Percentiles rank a stretch among this genome's conserved stretches.
Evolutionary conservation across 2,888 invertebrate genomes (phyloP).

Genomic region (Drosophila emarginata): DNA sequence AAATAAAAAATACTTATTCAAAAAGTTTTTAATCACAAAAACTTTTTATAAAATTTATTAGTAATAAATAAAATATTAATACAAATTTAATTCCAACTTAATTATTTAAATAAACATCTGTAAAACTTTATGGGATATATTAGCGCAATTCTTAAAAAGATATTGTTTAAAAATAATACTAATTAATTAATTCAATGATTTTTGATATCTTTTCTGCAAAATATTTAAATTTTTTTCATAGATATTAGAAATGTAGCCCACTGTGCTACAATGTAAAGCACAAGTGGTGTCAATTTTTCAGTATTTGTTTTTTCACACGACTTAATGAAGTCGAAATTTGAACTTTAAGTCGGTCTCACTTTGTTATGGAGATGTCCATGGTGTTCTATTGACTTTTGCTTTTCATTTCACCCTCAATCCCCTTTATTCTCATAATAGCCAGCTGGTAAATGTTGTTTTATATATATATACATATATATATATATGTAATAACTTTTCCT

Average conservation of each 20-base stretch:
- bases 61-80: too few species aligned
- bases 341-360: constrained; percentile 13
- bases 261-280: constrained; percentile 7
- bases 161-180: too few species aligned
- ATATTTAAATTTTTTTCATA: too few species aligned
- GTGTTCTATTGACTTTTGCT: constrained; percentile 10
- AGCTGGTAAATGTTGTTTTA: neutral
- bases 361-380: constrained; percentile 2
- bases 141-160: too few species aligned
- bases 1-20: too few species aligned
- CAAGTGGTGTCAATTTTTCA: constrained; percentile 44
- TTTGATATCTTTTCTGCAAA: too few species aligned
- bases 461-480: neutral
- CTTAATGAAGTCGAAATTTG: constrained; percentile 42
- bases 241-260: neutral
- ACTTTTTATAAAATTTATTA: too few species aligned
- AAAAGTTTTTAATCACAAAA: too few species aligned
- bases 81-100: too few species aligned
- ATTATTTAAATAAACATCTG: too few species aligned
- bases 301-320: constrained; percentile 16
- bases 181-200: too few species aligned
- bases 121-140: too few species aligned
- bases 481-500: neutral
- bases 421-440: neutral
- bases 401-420: neutral